Conservation (phyloP, 2,888 invertebrate species). For the Andrena bucephala region DNA sequence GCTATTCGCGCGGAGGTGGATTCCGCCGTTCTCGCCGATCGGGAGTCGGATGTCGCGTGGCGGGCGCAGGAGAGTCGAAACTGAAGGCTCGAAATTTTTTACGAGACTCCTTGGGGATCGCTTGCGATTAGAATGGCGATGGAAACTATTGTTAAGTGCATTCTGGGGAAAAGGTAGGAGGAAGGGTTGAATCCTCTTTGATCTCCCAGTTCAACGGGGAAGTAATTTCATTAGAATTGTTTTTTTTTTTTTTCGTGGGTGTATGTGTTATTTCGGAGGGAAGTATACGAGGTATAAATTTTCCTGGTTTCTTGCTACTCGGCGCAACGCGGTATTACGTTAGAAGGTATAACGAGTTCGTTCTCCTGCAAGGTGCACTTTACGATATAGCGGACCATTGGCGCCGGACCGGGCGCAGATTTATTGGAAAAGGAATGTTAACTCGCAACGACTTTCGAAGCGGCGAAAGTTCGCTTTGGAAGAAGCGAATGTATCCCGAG, state of each 20-base stretch:
- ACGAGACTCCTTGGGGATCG: no score
- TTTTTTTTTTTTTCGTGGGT: neutral
- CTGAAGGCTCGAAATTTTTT: no score
- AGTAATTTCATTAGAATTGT: no score
- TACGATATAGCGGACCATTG: slow-evolving; percentile 29
- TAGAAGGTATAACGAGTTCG: slow-evolving; percentile 27
- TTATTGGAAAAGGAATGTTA: slow-evolving; percentile 50
- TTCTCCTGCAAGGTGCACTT: slow-evolving; percentile 27
- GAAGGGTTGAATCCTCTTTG: no score
- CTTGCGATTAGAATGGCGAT: no score
- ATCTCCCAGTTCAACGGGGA: no score
- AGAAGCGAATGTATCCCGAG: slow-evolving; percentile 27
- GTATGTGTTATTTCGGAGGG: slow-evolving; percentile 1
- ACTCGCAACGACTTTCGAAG: slow-evolving; percentile 56
- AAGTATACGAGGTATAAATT: slow-evolving; percentile 29
- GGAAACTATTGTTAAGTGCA: no score
- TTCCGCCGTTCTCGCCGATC: slow-evolving; percentile 5
- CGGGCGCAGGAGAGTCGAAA: neutral
- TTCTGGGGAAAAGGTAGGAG: no score
- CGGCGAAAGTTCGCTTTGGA: slow-evolving; percentile 39
- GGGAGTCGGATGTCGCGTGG: neutral
- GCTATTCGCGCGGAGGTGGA: slow-evolving; percentile 7
- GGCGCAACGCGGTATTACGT: slow-evolving; percentile 22
- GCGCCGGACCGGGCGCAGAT: slow-evolving; percentile 28
- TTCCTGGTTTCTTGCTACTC: slow-evolving; percentile 17